Base-by-base conservation (phyloP, 2,888 invertebrate species). In the Toxonevra muliebris region DNA sequence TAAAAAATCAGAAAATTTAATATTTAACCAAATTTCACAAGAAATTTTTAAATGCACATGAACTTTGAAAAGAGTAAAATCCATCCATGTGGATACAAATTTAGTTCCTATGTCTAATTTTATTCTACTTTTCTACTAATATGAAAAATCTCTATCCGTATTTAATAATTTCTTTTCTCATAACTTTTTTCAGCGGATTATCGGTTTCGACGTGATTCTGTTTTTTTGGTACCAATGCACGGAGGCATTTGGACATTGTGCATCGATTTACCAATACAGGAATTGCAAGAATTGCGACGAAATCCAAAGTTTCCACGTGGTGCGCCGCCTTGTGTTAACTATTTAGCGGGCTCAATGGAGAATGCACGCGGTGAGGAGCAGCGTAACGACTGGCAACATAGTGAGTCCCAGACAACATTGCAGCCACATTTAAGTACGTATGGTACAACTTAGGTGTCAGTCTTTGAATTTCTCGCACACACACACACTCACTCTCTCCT, bases 181-280 rank as follows among this genome's bases (percentile, higher is more conserved):
- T 1, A 8, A 17, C 11, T 58, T 12, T 13, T 59, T 59, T 10
- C 65, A 65, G 78, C 87, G 84, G 85, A 87, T 84, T 81, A 87
- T 83, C 87, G 83, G 4, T 82, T 80, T 71, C 78, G 83, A 17
- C 80, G 81, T 19, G 83, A 83, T 63, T 79, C 87, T 15, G 90
- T 91, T 45, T 93, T 94, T 85, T 85, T 95, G 68, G 93, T 95
- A 41, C 95, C 93, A 12, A 93, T 93, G 91, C 93, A 93, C 77
- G 94, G 93, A n/a, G 96, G 93, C 45, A 96, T 93, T 79, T 96
- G 93, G 96, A 95, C 92, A 20, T 89, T 93, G 84, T 96, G 93
- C 85, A 92, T 92, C 77, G 92, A 92, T 77, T 88, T 95, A 76
- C 90, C 91, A 89, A 91, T 92, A 74, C 90, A 92, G 79, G 93